phyloP scores from a whole-genome alignment of 2,797 vertebrate species.

The Furcifer pardalis region DNA sequence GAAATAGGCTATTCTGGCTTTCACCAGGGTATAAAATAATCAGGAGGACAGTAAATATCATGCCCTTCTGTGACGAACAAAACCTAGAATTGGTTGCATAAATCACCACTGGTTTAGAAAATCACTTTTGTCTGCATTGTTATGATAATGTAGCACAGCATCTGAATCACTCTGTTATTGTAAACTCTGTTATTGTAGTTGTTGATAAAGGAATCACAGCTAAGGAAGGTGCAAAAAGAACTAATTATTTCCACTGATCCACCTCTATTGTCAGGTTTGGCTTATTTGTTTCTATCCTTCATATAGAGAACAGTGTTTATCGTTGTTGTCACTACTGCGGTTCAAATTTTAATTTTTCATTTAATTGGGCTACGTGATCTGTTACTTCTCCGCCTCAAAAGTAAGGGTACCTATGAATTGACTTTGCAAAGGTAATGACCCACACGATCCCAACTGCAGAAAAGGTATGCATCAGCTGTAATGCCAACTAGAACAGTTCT shows the following conservation, averaged over 20 bases:
- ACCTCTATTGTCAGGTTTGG: conserved; percentile 3
- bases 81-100: background rate
- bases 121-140: conserved; percentile 12
- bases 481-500: background rate
- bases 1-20: background rate
- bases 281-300: background rate
- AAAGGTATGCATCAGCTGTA: background rate
- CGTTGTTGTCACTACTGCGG: background rate
- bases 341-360: background rate
- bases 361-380: background rate
- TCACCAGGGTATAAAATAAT: background rate
- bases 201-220: conserved; percentile 6
- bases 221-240: background rate
- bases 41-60: background rate
- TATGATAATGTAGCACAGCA: background rate
- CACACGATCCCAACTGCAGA: background rate
- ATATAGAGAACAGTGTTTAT: background rate
- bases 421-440: background rate
- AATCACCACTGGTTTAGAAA: background rate
- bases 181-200: background rate
- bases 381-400: background rate
- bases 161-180: background rate
- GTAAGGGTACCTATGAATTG: background rate
- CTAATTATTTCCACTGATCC: conserved; percentile 20
- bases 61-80: background rate